Evolutionary conservation across 2,797 vertebrate species (phyloP).

Genomic region (Enteromius viviparus): DNA sequence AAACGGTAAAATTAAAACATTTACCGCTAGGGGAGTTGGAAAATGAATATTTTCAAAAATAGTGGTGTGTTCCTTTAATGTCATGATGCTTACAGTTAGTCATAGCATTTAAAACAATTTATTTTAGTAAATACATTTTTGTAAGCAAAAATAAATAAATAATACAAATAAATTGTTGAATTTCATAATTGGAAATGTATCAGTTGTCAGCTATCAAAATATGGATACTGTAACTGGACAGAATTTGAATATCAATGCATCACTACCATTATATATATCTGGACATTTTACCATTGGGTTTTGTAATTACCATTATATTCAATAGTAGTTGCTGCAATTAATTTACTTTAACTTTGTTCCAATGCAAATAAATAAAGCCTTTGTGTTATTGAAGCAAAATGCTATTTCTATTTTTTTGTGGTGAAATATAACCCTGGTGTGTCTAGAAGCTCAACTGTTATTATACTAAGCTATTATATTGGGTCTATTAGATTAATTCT

Average conservation of each 20-base stretch:
- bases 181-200: not conserved
- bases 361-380: not conserved
- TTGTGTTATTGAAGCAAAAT: not conserved
- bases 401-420: not conserved
- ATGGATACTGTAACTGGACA: too few species aligned
- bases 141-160: not conserved
- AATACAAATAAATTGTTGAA: not conserved
- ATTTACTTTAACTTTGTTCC: not conserved
- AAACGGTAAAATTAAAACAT: too few species aligned
- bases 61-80: not conserved
- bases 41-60: too few species aligned
- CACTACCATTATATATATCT: not conserved
- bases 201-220: not conserved
- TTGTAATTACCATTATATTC: not conserved
- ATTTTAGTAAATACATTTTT: not conserved
- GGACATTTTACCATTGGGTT: not conserved
- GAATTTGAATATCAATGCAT: not conserved
- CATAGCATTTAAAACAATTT: not conserved
- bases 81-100: not conserved
- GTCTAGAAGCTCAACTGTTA: not conserved
- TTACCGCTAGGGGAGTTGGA: too few species aligned
- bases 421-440: not conserved
- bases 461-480: conserved; percentile 1
- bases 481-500: not conserved
- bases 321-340: not conserved